Percentiles rank a stretch among this genome's conserved stretches.
phyloP scores from a whole-genome alignment of 2,113 vertebrate genomes.

The Macquaria australasica region DNA sequence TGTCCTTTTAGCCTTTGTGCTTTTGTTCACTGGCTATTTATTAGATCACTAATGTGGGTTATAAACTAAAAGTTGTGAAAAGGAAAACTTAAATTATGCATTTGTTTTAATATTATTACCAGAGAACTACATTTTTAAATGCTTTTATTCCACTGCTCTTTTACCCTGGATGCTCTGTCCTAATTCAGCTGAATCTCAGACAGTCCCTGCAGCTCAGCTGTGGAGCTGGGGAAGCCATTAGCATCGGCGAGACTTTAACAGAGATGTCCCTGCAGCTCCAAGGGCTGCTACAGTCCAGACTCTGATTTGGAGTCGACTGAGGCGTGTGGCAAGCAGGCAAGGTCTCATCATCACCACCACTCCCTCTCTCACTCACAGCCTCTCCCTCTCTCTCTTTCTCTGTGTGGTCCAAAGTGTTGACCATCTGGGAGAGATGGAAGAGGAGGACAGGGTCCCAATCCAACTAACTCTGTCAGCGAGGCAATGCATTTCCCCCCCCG shows the following conservation, averaged over 20 bases:
- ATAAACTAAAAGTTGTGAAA: background rate
- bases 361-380: slow-evolving; percentile 22
- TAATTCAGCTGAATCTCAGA: background rate
- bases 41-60: too few species aligned
- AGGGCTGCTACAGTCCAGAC: slow-evolving; percentile 42
- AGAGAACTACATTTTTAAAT: background rate
- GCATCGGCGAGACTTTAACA: slow-evolving; percentile 49
- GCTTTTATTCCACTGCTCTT: background rate
- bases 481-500: slow-evolving; percentile 44
- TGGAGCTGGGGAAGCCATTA: slow-evolving; percentile 69
- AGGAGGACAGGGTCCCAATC: slow-evolving; percentile 69
- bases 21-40: background rate
- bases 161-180: slow-evolving; percentile 17
- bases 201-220: slow-evolving; percentile 41
- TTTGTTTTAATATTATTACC: background rate
- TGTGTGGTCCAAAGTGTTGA: slow-evolving; percentile 71
- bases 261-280: slow-evolving; percentile 54
- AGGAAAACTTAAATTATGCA: background rate
- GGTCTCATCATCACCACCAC: slow-evolving; percentile 60
- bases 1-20: background rate
- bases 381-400: slow-evolving; percentile 39
- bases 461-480: slow-evolving; percentile 75
- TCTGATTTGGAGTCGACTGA: slow-evolving; percentile 34
- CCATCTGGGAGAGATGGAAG: slow-evolving; percentile 69
- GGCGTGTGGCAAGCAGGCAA: slow-evolving; percentile 62